Evolutionary conservation across 2,797 vertebrate species (phyloP).

Genomic region (Somateria mollissima): DNA sequence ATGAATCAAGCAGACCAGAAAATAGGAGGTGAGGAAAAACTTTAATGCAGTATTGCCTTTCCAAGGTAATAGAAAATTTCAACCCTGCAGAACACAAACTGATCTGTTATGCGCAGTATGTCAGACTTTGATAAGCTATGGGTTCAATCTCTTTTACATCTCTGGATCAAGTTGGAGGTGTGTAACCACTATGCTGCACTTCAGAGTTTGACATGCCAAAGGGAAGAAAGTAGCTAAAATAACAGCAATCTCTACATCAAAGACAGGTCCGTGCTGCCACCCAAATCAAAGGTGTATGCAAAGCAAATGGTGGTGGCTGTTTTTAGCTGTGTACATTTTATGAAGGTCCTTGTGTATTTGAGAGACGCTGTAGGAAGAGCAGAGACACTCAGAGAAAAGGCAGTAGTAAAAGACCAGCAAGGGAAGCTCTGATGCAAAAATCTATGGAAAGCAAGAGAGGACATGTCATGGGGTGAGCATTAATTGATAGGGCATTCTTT

Average conservation of each 20-base stretch:
- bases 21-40: background rate
- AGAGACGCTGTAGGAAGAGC: background rate
- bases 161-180: background rate
- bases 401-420: background rate
- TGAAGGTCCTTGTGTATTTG: background rate
- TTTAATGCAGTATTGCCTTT: background rate
- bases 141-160: background rate
- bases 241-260: background rate
- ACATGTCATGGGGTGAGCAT: background rate
- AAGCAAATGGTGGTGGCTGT: background rate
- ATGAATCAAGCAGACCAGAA: slow-evolving; percentile 9
- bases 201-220: background rate
- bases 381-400: background rate
- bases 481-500: background rate
- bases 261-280: background rate
- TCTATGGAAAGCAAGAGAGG: background rate
- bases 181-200: background rate
- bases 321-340: background rate
- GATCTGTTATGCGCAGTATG: background rate
- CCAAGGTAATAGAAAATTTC: background rate
- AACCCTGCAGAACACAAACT: background rate
- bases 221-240: background rate
- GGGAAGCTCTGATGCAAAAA: background rate
- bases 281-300: background rate
- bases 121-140: background rate